Conservation (phyloP, 2,888 invertebrate genomes). For the Bibio marci region DNA sequence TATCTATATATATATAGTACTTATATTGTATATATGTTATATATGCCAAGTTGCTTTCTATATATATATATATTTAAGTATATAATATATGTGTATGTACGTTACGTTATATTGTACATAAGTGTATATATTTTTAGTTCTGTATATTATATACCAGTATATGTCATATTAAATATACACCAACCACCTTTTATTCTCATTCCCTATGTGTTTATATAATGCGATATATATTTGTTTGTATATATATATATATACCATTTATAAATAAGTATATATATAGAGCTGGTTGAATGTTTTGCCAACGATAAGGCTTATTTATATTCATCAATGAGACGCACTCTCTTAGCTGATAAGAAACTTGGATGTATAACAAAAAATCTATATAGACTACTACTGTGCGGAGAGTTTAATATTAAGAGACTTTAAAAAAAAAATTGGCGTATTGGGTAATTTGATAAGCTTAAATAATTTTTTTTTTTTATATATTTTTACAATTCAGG, state of each 20-base stretch:
- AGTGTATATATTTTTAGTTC: too few relatives aligned
- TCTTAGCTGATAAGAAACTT: constrained; percentile 3
- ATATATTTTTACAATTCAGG: too few relatives aligned
- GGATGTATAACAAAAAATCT: neutral
- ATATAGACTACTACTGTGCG: neutral
- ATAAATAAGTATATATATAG: too few relatives aligned
- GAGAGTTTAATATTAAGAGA: constrained; percentile 1
- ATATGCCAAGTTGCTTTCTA: too few relatives aligned
- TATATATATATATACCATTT: neutral
- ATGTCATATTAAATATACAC: neutral
- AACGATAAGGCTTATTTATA: constrained; percentile 3
- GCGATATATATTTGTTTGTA: neutral
- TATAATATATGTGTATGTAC: too few relatives aligned
- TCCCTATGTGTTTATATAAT: neutral
- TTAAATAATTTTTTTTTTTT: too few relatives aligned
- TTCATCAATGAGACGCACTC: constrained; percentile 2
- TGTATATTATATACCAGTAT: too few relatives aligned
- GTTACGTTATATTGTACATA: too few relatives aligned
- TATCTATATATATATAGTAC: too few relatives aligned
- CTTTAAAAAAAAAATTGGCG: neutral
- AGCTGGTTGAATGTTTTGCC: constrained; percentile 1
- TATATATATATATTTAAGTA: too few relatives aligned
- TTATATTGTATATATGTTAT: too few relatives aligned
- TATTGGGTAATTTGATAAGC: too few relatives aligned
- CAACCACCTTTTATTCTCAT: neutral